Evolutionary conservation across 2,113 vertebrate species (phyloP).

Genomic region (Cryptoleucopteryx plumbea): DNA sequence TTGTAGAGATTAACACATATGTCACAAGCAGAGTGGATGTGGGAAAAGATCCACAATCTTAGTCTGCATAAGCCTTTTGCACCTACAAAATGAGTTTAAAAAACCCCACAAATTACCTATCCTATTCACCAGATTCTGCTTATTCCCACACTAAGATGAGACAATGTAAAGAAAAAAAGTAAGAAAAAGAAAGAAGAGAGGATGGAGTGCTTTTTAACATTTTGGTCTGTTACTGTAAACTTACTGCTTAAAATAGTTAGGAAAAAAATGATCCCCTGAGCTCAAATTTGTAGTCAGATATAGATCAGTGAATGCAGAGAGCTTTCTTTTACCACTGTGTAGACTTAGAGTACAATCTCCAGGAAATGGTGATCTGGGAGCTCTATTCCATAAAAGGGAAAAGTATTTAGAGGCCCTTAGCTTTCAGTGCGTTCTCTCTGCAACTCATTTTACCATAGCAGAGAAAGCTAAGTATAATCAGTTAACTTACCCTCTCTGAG

Average conservation of each 20-base stretch:
- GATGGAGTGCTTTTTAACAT: conserved; percentile 6
- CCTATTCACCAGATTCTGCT: background rate
- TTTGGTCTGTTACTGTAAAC: conserved; percentile 68
- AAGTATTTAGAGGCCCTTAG: conserved; percentile 73
- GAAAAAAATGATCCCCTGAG: conserved; percentile 54
- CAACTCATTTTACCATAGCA: conserved; percentile 59
- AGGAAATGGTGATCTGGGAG: conserved; percentile 72
- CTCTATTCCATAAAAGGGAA: conserved; percentile 79
- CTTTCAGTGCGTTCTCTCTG: conserved; percentile 46
- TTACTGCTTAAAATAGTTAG: conserved; percentile 74
- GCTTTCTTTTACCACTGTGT: conserved; percentile 58
- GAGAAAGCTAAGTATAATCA: conserved; percentile 43
- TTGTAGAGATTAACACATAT: conserved; percentile 34
- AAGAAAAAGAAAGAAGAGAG: background rate
- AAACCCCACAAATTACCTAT: background rate
- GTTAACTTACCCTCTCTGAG: conserved; percentile 58
- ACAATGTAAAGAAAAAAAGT: background rate
- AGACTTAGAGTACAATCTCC: conserved; percentile 69
- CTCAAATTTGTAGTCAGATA: conserved; percentile 63
- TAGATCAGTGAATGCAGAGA: conserved; percentile 61
- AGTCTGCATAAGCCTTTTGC: background rate
- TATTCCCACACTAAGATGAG: conserved; percentile 45
- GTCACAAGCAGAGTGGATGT: conserved; percentile 17
- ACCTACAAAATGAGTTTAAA: background rate
- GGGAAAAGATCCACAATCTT: background rate